phyloP scores from a whole-genome alignment of 2,113 vertebrate genomes.

The Orientallactaga bullata region DNA sequence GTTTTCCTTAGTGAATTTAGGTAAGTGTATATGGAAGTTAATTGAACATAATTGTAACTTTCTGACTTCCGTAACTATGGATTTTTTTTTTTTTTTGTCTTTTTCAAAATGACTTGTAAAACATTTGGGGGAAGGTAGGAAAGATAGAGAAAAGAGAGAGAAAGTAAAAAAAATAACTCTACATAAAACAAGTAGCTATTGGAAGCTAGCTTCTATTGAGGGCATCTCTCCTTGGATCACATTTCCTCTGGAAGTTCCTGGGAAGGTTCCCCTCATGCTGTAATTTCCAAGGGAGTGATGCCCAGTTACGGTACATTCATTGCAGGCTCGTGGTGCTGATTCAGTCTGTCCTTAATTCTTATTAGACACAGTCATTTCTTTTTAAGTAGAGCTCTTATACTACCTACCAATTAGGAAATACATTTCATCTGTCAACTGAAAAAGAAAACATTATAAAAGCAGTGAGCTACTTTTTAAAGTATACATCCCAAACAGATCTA shows the following conservation, averaged over 20 bases:
- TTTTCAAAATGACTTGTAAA: neutral
- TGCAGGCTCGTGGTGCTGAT: neutral
- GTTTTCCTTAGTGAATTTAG: neutral
- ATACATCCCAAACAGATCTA: neutral
- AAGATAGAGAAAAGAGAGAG: neutral
- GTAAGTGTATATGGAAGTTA: neutral
- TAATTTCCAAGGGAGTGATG: neutral
- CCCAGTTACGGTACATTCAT: neutral
- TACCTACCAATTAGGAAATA: neutral
- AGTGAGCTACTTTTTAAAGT: neutral
- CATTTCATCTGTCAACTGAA: neutral
- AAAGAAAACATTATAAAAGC: neutral
- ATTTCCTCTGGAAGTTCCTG: neutral
- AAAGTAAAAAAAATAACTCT: neutral
- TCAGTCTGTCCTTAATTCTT: neutral
- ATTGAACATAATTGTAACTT: neutral
- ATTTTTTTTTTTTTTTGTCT: neutral
- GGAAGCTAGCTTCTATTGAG: neutral
- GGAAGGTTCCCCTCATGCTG: too few species aligned
- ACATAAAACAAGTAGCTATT: neutral
- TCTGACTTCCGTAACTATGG: neutral
- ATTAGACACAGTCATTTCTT: neutral
- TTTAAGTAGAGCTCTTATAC: neutral
- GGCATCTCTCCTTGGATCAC: too few species aligned
- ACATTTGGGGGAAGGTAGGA: neutral